Evolutionary conservation across 2,888 invertebrate species (phyloP), one percentile per base, ranked within the genome.

Genomic region (Sminthurides aquaticus): DNA sequence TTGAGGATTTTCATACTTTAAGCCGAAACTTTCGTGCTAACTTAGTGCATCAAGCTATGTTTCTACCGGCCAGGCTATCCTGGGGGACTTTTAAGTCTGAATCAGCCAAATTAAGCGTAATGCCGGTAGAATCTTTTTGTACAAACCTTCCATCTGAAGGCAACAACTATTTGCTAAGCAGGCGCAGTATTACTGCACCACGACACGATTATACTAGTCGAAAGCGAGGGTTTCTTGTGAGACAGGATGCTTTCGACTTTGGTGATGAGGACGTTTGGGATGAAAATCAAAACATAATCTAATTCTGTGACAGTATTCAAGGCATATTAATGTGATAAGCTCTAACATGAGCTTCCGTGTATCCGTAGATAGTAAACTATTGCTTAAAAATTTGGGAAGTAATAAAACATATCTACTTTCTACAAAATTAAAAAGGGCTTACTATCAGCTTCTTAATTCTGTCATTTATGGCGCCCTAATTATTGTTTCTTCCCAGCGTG

Each of bases 161-260:
- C 43, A 15, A 34, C 5, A 34, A 34, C 15, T 34, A 34, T 34
- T 15, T 34, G 8, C 5, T 34, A 11, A 34, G 15, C 15, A 5
- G 5, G 15, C 5, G 8, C 43, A 11, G 8, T 34, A 5, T 34
- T 11, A 34, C 5, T 34, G 15, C 15, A 11, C 15, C 43, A 34
- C 43, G 15, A 15, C 43, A 34, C 15, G 15, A 15, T 34, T 34
- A 11, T 15, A 34, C 15, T 11, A 15, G 43, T 15, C 5, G 43
- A 34, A 58, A 59, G 20, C 48, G 63, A 24, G 64, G 67, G 11
- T 62, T 64, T 34, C 60, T 73, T 2, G 66, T 67, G 22, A 58
- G 73, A 25, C 73, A 73, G 63, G 62, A 73, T 59, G 73, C 73
- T 18, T 71, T 73, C 64, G 72, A 72, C 49, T 66, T 57, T 56